phyloP scores from a whole-genome alignment of 2,797 vertebrate species.

The Epinephelus awoara region DNA sequence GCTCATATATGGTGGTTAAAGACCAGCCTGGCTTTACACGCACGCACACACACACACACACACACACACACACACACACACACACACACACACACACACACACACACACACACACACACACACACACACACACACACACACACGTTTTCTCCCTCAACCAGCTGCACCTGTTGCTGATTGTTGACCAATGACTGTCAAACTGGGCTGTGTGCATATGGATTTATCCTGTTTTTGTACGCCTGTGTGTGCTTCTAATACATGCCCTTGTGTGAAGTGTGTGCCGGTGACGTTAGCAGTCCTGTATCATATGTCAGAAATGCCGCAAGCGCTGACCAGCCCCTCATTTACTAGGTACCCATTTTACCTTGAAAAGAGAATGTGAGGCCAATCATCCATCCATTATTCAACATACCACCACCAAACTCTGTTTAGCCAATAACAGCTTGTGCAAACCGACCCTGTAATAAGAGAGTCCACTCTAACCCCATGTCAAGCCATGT shows the following conservation, averaged over 20 bases:
- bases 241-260: conserved; percentile 1
- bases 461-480: conserved; percentile 75
- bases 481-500: conserved; percentile 69
- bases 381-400: conserved; percentile 76
- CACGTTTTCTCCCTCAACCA: conserved; percentile 16
- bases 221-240: conserved; percentile 11
- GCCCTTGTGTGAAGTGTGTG: conserved; percentile 22
- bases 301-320: conserved; percentile 65
- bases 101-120: neutral
- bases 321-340: conserved; percentile 62
- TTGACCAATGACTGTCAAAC: conserved; percentile 54
- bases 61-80: neutral
- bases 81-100: neutral
- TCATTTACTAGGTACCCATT: conserved; percentile 70
- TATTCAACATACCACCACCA: conserved; percentile 70
- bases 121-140: no score
- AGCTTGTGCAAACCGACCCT: conserved; percentile 66
- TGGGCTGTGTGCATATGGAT: conserved; percentile 32
- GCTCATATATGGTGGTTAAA: conserved; percentile 58
- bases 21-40: conserved; percentile 55
- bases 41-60: conserved; percentile 40
- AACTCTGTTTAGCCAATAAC: conserved; percentile 78
- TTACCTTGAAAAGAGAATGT: conserved; percentile 66
- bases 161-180: conserved; percentile 75
- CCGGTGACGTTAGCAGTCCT: conserved; percentile 28